Evolutionary conservation across 2,113 vertebrate genomes (phyloP).

Genomic region (Helogale parvula): DNA sequence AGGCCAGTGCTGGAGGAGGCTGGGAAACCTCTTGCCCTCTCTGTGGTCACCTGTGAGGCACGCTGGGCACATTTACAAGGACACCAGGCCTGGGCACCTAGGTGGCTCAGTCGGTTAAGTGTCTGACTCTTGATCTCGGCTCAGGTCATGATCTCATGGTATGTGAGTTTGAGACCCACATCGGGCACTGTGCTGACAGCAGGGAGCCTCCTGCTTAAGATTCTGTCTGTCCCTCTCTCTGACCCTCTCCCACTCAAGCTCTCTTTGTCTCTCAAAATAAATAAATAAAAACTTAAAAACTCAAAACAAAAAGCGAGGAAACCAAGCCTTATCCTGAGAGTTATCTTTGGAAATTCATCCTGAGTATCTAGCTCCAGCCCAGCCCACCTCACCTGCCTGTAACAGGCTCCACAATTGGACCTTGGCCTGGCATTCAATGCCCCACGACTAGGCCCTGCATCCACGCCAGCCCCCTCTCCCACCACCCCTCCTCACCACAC

Average conservation of each 20-base stretch:
- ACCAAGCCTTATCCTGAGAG: background rate
- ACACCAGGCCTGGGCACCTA: background rate
- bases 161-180: too few relatives aligned
- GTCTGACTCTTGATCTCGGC: too few relatives aligned
- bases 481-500: background rate
- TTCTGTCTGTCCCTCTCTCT: too few relatives aligned
- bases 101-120: too few relatives aligned
- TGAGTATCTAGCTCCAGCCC: background rate
- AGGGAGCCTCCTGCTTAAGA: too few relatives aligned
- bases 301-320: background rate
- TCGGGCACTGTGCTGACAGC: too few relatives aligned
- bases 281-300: too few relatives aligned
- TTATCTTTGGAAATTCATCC: background rate
- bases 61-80: background rate
- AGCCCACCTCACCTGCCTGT: background rate
- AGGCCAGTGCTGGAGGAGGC: background rate
- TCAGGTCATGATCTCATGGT: too few relatives aligned
- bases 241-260: too few relatives aligned
- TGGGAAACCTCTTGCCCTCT: background rate
- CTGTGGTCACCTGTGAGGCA: background rate
- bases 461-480: background rate
- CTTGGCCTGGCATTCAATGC: background rate
- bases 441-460: background rate
- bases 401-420: background rate
- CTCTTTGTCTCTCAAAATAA: too few relatives aligned